Base-by-base conservation (phyloP, 2,797 vertebrate species). In the Philypnodon macrostomus region DNA sequence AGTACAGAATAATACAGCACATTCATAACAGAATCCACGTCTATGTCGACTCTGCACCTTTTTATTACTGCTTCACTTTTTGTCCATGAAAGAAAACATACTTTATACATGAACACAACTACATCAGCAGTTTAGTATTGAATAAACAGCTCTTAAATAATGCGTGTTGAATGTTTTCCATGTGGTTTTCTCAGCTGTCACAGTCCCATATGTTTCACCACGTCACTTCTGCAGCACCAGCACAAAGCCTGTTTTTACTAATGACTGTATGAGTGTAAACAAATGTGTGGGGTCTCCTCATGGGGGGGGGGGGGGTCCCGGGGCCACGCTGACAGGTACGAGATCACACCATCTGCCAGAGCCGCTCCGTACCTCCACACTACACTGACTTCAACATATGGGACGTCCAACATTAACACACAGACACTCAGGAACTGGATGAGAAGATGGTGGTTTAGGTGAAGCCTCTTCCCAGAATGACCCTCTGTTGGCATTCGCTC, bases 301-400 rank as follows among this genome's bases (percentile, higher is more conserved):
- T n/a, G n/a, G n/a, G n/a, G n/a, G n/a, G n/a, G n/a, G n/a, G n/a
- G n/a, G 67, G 39, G 39, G 42, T 17, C 39, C 58, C 26, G 30
- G 55, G 55, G 63, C 39, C 45, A 57, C 72, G 74, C 69, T 84
- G 85, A 86, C 80, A 81, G 74, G 69, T 84, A 77, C 63, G 27
- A 34, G 49, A 64, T 59, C 50, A 48, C 34, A 64, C 67, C 73
- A 85, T 83, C 67, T 85, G 81, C 53, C 70, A 67, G 42, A 57
- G 24, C 14, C 23, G 41, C 35, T 69, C 40, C n/a, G n/a, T 27
- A 67, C 41, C 52, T 62, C 58, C 7, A 53, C 59, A 62, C 47
- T 54, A 46, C 41, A 58, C 23, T 19, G 11, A 27, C 63, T 65
- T 61, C 50, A 63, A 45, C 54, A 51, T 64, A 32, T 65, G 38